Evolutionary conservation across 2,113 vertebrate species (phyloP).

Genomic region (Takifugu flavidus): DNA sequence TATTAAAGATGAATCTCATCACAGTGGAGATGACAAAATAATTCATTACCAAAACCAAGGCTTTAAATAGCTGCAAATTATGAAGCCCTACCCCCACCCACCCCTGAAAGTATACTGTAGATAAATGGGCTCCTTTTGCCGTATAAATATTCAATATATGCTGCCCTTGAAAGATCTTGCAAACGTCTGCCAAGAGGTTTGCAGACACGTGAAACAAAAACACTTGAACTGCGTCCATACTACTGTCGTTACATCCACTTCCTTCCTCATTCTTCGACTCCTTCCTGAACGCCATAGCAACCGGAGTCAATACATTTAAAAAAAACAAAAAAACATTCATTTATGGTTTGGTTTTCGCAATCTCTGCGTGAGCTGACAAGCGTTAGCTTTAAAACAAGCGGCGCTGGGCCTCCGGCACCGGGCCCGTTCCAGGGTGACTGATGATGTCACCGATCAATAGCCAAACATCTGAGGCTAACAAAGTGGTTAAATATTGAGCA

Average conservation of each 20-base stretch:
- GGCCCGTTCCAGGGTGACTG: no score
- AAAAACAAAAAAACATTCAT: no score
- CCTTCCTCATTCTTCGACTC: neutral
- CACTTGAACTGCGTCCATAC: neutral
- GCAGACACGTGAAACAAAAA: neutral
- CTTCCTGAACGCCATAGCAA: neutral
- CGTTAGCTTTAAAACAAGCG: no score
- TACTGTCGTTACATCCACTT: neutral
- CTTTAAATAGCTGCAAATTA: conserved; percentile 82
- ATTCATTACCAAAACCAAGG: conserved; percentile 76
- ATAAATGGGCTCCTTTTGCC: conserved; percentile 72
- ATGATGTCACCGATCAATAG: no score
- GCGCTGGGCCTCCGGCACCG: no score
- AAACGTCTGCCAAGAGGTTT: conserved; percentile 53
- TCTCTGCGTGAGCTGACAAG: no score
- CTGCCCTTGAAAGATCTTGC: conserved; percentile 67
- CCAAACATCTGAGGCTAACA: no score
- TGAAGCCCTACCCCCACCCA: conserved; percentile 41
- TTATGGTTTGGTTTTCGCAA: no score
- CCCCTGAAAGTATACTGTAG: conserved; percentile 63
- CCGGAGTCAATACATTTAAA: no score
- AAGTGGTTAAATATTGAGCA: no score
- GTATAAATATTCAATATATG: conserved; percentile 73
- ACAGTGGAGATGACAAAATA: conserved; percentile 79
- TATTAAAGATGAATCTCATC: conserved; percentile 84